Conservation (phyloP, 2,113 vertebrate species). For the Hypocryptadius cinnamomeus region DNA sequence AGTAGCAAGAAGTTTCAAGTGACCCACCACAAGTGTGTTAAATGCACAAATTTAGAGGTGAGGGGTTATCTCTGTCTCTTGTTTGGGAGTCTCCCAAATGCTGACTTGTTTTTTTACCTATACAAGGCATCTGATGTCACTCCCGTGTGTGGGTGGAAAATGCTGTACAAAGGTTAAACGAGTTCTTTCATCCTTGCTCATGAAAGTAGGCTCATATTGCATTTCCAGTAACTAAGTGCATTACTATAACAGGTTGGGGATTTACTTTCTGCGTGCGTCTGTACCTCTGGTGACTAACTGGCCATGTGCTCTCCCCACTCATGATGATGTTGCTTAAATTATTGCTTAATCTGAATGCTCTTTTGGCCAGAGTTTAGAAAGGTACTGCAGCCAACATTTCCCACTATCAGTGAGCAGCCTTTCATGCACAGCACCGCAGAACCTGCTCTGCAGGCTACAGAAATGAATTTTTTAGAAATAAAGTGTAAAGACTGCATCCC, state of each 20-base stretch:
- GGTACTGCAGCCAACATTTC: background rate
- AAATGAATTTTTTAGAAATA: background rate
- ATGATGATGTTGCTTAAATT: slow-evolving; percentile 12
- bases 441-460: background rate
- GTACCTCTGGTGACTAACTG: slow-evolving; percentile 25
- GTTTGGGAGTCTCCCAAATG: slow-evolving; percentile 22
- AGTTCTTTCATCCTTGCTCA: slow-evolving; percentile 53
- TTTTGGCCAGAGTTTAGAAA: background rate
- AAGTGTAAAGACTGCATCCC: background rate
- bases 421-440: background rate
- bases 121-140: slow-evolving; percentile 34
- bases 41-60: background rate
- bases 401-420: background rate
- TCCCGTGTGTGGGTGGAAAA: slow-evolving; percentile 20
- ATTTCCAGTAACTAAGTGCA: slow-evolving; percentile 40
- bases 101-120: slow-evolving; percentile 59
- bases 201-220: slow-evolving; percentile 6
- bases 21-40: background rate
- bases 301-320: background rate
- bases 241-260: slow-evolving; percentile 19
- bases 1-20: background rate
- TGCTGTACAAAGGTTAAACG: slow-evolving; percentile 50
- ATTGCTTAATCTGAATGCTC: slow-evolving; percentile 8
- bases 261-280: background rate
- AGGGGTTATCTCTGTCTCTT: slow-evolving; percentile 14